phyloP scores from a whole-genome alignment of 2,888 invertebrate genomes.

The Keiferia lycopersicella region DNA sequence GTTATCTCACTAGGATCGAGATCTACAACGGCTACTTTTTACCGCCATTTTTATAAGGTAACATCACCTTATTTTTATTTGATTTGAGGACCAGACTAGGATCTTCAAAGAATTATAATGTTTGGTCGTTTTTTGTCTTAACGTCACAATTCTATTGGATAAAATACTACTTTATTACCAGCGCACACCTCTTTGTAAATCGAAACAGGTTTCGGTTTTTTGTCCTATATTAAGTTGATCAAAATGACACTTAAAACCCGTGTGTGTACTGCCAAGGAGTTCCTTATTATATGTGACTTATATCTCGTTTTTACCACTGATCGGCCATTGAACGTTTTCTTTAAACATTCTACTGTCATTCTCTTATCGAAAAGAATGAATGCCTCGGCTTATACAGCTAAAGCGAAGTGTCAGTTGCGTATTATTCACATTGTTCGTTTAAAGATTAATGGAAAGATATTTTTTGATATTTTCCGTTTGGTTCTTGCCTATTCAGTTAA shows the following conservation, averaged over 20 bases:
- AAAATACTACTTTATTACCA: conserved; percentile 27
- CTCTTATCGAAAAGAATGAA: conserved; percentile 26
- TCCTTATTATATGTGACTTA: conserved; percentile 29
- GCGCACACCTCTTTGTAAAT: conserved; percentile 26
- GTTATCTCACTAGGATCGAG: conserved; percentile 18
- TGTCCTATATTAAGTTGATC: conserved; percentile 30
- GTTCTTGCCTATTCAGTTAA: not conserved
- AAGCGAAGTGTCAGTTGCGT: conserved; percentile 5
- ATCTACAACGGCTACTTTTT: conserved; percentile 25
- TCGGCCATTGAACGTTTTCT: conserved; percentile 28
- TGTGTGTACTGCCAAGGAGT: conserved; percentile 20
- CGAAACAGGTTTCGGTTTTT: conserved; percentile 32
- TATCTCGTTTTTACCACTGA: conserved; percentile 25
- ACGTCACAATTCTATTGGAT: conserved; percentile 31
- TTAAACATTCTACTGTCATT: conserved; percentile 29
- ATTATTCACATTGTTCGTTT: conserved; percentile 14
- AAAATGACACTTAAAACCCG: conserved; percentile 32
- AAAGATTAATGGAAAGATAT: conserved; percentile 7
- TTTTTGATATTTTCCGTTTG: not conserved
- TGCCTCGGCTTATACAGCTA: conserved; percentile 3
- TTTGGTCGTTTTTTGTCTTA: conserved; percentile 29
- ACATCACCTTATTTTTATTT: conserved; percentile 30
- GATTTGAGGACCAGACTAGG: conserved; percentile 27
- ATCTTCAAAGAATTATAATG: conserved; percentile 25
- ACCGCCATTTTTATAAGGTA: conserved; percentile 25